Conservation (phyloP, 2,888 invertebrate genomes). For the Synergus itoensis region DNA sequence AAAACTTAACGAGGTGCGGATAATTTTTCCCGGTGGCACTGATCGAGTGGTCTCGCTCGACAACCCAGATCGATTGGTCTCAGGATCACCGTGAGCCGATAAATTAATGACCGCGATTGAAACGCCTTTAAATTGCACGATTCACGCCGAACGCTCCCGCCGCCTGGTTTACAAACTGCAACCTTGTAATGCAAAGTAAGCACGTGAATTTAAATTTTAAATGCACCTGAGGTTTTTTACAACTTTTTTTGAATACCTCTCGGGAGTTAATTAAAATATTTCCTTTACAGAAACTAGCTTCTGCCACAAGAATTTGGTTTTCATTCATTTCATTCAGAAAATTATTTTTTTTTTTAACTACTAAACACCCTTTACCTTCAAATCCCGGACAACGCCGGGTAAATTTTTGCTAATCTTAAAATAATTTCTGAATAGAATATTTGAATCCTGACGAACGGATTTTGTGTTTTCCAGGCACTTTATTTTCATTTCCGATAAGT, state of each 20-base stretch:
- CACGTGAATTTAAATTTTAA: constrained; percentile 37
- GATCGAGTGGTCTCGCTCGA: constrained; percentile 40
- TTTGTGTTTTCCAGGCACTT: constrained; percentile 58
- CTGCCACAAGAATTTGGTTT: neutral
- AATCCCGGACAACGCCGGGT: too few relatives aligned
- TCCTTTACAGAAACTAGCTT: neutral
- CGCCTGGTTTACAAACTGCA: constrained; percentile 39
- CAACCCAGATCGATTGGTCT: constrained; percentile 38
- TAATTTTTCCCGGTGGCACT: constrained; percentile 43
- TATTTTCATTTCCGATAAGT: constrained; percentile 60
- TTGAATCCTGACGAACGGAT: constrained; percentile 45
- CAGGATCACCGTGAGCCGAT: constrained; percentile 39
- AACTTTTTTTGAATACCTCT: constrained; percentile 13
- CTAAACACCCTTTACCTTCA: neutral
- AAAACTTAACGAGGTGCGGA: constrained; percentile 53
- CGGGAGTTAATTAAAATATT: constrained; percentile 35
- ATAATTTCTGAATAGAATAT: neutral
- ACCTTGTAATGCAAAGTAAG: constrained; percentile 39
- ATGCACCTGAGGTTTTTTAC: neutral
- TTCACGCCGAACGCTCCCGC: constrained; percentile 24
- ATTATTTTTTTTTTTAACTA: neutral
- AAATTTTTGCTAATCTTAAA: too few relatives aligned
- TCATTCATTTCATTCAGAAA: neutral
- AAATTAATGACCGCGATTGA: constrained; percentile 41
- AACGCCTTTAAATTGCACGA: constrained; percentile 30